These are phyloP conservation scores for Trichogramma dendrolimi DNA, from an alignment of 2,888 invertebrate species.

Conservation along the genomic window DNA sequence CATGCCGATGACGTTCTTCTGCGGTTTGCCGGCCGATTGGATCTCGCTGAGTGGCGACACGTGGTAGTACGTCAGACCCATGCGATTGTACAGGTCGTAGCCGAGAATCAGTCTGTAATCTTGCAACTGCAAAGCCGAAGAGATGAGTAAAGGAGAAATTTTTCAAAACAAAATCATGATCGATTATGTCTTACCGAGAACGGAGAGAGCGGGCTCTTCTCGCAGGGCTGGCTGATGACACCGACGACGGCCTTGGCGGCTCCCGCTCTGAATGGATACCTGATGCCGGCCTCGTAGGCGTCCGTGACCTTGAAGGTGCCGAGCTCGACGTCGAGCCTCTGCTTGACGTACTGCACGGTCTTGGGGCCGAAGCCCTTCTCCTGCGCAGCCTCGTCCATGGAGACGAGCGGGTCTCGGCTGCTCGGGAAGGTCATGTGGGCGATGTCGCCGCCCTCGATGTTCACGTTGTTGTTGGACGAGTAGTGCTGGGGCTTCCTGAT, in stretches of 20 bases:
- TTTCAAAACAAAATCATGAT: background rate
- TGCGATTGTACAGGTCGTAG: slow-evolving; percentile 53
- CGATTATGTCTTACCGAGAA: slow-evolving; percentile 52
- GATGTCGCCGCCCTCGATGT: slow-evolving; percentile 55
- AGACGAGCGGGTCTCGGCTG: slow-evolving; percentile 39
- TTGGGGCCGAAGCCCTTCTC: slow-evolving; percentile 31
- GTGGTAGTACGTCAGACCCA: slow-evolving; percentile 61
- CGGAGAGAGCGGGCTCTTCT: slow-evolving; percentile 53
- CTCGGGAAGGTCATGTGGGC: slow-evolving; percentile 46
- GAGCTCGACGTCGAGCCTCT: slow-evolving; percentile 55
- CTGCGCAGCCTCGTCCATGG: slow-evolving; percentile 43
- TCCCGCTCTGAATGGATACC: slow-evolving; percentile 72
- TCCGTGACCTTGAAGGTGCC: slow-evolving; percentile 51
- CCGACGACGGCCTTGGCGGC: slow-evolving; percentile 71
- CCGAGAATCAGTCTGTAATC: slow-evolving; percentile 44
- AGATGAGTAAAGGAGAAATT: slow-evolving; percentile 31
- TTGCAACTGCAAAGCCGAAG: slow-evolving; percentile 41
- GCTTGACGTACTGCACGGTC: slow-evolving; percentile 41
- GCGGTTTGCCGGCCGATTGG: slow-evolving; percentile 56
- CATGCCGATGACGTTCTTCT: slow-evolving; percentile 61
- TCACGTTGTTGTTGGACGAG: slow-evolving; percentile 56
- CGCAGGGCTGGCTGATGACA: slow-evolving; percentile 62
- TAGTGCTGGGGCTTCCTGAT: slow-evolving; percentile 58
- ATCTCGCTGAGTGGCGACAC: slow-evolving; percentile 60
- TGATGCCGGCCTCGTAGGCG: slow-evolving; percentile 62